Evolutionary conservation across 2,797 vertebrate species (phyloP).

Genomic region (Petrocephalus schoutedeni): DNA sequence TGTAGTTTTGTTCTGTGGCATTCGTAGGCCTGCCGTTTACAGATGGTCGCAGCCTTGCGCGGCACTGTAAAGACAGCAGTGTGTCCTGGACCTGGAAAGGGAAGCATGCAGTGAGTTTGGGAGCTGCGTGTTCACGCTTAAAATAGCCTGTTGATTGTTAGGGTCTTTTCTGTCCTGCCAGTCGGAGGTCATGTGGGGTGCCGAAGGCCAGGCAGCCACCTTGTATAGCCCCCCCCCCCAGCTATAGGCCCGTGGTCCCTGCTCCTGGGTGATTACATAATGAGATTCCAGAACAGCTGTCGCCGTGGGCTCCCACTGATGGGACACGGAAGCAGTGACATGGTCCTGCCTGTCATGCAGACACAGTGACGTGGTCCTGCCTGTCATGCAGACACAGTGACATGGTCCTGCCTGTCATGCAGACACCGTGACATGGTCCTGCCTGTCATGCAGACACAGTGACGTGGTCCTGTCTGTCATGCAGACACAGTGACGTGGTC

Average conservation of each 20-base stretch:
- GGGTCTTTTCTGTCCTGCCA: background rate
- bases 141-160: background rate
- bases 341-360: background rate
- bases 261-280: background rate
- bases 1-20: background rate
- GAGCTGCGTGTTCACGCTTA: background rate
- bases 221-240: background rate
- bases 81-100: background rate
- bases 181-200: background rate
- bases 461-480: background rate
- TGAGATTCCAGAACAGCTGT: background rate
- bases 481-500: background rate
- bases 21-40: background rate
- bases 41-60: background rate
- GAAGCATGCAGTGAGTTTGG: background rate
- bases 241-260: background rate
- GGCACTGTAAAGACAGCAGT: background rate
- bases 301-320: background rate
- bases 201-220: background rate
- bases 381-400: background rate
- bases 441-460: background rate
- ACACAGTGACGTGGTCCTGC: background rate
- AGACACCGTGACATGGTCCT: background rate
- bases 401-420: background rate
- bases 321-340: background rate